Evolutionary conservation across 2,888 invertebrate species (phyloP).

Genomic region (Dichetophora obliterata): DNA sequence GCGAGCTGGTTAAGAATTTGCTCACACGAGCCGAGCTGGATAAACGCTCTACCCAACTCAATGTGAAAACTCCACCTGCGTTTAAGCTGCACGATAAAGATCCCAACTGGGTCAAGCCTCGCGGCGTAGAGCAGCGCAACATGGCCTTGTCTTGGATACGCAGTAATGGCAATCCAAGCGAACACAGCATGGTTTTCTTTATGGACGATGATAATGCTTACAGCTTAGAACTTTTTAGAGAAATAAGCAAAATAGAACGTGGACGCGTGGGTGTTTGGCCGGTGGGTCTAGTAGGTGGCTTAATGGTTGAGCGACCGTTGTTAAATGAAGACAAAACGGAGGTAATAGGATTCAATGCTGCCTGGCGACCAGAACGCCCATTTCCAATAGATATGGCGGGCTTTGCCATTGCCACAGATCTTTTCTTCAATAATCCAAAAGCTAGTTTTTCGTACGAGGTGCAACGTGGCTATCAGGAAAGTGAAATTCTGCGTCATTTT

Average conservation of each 20-base stretch:
- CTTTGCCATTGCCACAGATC: conserved; percentile 86
- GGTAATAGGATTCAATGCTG: conserved; percentile 76
- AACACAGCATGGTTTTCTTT: conserved; percentile 82
- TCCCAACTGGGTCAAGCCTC: conserved; percentile 82
- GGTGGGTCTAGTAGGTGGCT: conserved; percentile 95
- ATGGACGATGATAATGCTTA: conserved; percentile 99
- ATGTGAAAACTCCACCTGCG: conserved; percentile 77
- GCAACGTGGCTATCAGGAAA: conserved; percentile 90
- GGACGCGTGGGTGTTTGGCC: conserved; percentile 89
- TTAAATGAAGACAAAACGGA: conserved; percentile 75
- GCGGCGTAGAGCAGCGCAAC: conserved; percentile 94
- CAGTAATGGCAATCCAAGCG: conserved; percentile 71
- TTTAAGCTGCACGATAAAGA: conserved; percentile 77
- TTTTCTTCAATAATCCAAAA: conserved; percentile 79
- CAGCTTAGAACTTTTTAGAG: conserved; percentile 87
- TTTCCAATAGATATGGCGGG: conserved; percentile 99
- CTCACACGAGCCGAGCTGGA: conserved; percentile 71
- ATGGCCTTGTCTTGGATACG: conserved; percentile 83
- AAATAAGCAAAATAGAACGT: conserved; percentile 84
- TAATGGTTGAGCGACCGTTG: conserved; percentile 91
- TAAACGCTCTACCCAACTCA: conserved; percentile 74
- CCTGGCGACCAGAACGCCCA: conserved; percentile 90
- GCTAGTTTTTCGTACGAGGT: conserved; percentile 87
- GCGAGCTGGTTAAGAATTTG: conserved; percentile 77
- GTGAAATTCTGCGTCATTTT: conserved; percentile 83